A percentile compares a stretch with the other conserved stretches of the same genome.
These are phyloP conservation scores for Cassiopea xamachana DNA, from an alignment of 30 jellyfish, hydroid and myxozoan species.

Conservation along the genomic window DNA sequence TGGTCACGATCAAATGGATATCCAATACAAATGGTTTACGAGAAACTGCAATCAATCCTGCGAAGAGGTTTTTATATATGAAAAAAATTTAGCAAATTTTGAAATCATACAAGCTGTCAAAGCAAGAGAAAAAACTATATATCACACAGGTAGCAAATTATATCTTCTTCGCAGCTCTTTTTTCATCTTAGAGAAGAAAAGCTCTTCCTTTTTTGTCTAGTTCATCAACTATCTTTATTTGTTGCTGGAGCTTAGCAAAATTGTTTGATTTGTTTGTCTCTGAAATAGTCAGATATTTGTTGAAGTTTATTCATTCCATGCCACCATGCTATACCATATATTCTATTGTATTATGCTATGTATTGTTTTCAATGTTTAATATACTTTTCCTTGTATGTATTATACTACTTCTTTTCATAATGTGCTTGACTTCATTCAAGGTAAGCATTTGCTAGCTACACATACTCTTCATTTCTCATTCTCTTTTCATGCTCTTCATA, in stretches of 20 bases:
- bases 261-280: background rate
- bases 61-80: conserved; percentile 73
- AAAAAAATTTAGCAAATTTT: conserved; percentile 85
- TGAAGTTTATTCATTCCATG: too few relatives aligned
- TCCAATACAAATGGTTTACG: conserved; percentile 78
- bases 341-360: background rate
- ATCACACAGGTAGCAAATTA: conserved; percentile 83
- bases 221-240: background rate
- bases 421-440: background rate
- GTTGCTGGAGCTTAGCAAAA: background rate
- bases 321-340: background rate
- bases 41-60: conserved; percentile 70
- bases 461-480: too few relatives aligned
- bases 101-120: conserved; percentile 88
- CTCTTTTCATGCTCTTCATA: background rate
- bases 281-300: too few relatives aligned
- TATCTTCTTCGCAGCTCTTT: background rate
- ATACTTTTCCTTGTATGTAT: background rate
- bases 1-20: conserved; percentile 87
- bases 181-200: background rate
- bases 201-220: background rate
- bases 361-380: background rate
- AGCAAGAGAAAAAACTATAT: conserved; percentile 67
- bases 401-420: background rate
- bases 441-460: too few relatives aligned